Percentiles rank a stretch among this genome's conserved stretches.
Evolutionary conservation across 2,113 vertebrate species (phyloP).

Genomic region (Otolemur garnettii): DNA sequence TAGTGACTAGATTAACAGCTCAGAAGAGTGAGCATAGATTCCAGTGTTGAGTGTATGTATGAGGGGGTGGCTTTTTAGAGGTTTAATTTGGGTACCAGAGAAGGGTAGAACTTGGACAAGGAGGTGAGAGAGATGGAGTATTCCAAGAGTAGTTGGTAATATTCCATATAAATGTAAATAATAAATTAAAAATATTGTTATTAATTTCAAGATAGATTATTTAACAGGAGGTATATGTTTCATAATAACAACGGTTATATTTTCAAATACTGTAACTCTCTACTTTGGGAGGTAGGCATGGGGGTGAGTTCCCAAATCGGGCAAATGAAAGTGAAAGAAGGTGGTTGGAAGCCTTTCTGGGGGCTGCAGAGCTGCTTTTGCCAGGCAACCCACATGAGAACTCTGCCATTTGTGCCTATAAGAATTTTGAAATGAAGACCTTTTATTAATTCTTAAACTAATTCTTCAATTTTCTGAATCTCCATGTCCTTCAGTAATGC

Average conservation of each 20-base stretch:
- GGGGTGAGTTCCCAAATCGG: neutral
- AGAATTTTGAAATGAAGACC: constrained; percentile 31
- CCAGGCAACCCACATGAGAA: neutral
- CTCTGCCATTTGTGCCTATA: neutral
- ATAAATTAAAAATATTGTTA: neutral
- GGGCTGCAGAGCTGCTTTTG: neutral
- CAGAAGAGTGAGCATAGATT: neutral
- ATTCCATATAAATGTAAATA: neutral
- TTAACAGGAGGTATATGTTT: neutral
- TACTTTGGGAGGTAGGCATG: neutral
- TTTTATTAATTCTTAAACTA: neutral
- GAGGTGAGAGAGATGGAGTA: neutral
- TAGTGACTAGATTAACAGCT: neutral
- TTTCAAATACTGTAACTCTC: neutral
- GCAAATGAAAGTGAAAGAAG: neutral
- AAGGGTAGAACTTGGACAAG: neutral
- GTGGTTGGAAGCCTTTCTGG: neutral
- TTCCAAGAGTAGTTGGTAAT: neutral
- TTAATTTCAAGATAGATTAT: constrained; percentile 41
- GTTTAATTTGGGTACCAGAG: neutral
- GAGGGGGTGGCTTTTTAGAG: neutral
- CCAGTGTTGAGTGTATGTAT: neutral
- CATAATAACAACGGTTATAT: neutral
- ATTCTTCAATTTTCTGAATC: constrained; percentile 4
- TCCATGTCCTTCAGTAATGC: neutral